A percentile compares a stretch with the other conserved stretches of the same genome.
These are phyloP conservation scores for Hormaphis cornu DNA, from an alignment of 1,140 invertebrate genomes.

Conservation along the genomic window DNA sequence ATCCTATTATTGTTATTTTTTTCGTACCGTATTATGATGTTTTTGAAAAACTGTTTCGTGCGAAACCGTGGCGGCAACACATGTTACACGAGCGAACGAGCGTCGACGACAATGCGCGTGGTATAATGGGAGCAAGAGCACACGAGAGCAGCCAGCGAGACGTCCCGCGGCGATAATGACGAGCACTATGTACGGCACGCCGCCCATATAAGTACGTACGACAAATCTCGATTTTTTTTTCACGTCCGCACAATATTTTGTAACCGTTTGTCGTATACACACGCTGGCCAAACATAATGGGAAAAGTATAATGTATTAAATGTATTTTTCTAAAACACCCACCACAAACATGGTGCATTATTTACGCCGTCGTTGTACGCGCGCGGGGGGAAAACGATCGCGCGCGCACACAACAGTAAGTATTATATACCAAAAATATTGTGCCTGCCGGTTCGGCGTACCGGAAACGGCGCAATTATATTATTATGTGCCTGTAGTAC, in stretches of 20 bases:
- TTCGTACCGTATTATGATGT: slow-evolving; percentile 4
- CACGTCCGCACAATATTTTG: not conserved
- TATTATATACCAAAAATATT: too few relatives aligned
- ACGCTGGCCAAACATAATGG: not conserved
- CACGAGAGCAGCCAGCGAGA: not conserved
- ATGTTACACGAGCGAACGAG: too few relatives aligned
- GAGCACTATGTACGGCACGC: not conserved
- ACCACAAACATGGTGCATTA: slow-evolving; percentile 6
- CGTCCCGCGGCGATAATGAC: slow-evolving; percentile 28
- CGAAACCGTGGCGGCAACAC: slow-evolving; percentile 10
- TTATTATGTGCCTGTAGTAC: not conserved
- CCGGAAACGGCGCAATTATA: not conserved
- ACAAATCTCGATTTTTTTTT: slow-evolving; percentile 7
- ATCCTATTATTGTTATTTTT: slow-evolving; percentile 11
- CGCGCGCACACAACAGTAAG: too few relatives aligned
- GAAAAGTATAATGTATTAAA: slow-evolving; percentile 1
- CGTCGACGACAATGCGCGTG: not conserved
- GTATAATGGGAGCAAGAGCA: not conserved
- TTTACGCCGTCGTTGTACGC: too few relatives aligned
- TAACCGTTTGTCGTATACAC: slow-evolving; percentile 1
- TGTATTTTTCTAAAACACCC: slow-evolving; percentile 8
- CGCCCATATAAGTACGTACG: not conserved
- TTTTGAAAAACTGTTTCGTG: slow-evolving; percentile 7
- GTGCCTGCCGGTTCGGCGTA: not conserved
- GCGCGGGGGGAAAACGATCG: too few relatives aligned